Percentiles rank a stretch among this genome's conserved stretches.
These are phyloP conservation scores for Argopecten irradians DNA, from an alignment of 1,140 invertebrate genomes.

Conservation along the genomic window DNA sequence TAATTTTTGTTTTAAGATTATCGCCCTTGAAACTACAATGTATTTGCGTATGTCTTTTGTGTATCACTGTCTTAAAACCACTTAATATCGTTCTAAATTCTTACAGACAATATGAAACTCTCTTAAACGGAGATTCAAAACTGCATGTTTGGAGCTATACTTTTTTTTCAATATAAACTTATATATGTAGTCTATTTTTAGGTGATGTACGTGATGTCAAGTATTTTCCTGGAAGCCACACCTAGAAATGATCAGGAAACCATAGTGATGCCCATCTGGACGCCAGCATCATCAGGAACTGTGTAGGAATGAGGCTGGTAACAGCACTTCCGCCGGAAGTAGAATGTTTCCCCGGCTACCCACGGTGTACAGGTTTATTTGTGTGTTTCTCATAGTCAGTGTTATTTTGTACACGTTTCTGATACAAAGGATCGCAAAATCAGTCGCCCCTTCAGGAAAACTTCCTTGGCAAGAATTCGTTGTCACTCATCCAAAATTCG, in stretches of 20 bases:
- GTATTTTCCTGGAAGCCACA: background rate
- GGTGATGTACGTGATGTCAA: background rate
- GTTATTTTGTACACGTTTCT: background rate
- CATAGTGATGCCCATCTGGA: background rate
- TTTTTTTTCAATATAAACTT: background rate
- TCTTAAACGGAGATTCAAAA: too few species aligned
- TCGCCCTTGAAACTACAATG: too few species aligned
- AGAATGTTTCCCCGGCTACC: constrained; percentile 20
- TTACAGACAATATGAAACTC: too few species aligned
- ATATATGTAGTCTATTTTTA: background rate
- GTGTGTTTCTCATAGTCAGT: background rate
- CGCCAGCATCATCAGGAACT: background rate
- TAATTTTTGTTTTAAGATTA: too few species aligned
- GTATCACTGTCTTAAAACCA: too few species aligned
- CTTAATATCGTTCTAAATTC: too few species aligned
- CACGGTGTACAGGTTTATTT: background rate
- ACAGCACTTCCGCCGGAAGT: background rate
- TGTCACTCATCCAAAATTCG: background rate
- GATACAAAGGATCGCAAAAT: background rate
- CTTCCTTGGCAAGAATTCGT: background rate
- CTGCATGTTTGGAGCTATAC: too few species aligned
- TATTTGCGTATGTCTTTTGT: too few species aligned
- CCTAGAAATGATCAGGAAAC: background rate
- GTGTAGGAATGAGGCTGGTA: background rate
- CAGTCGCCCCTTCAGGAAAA: background rate